A percentile compares a stretch with the other conserved stretches of the same genome.
phyloP scores from a whole-genome alignment of 2,888 invertebrate species.

The Cerastoderma edule region DNA sequence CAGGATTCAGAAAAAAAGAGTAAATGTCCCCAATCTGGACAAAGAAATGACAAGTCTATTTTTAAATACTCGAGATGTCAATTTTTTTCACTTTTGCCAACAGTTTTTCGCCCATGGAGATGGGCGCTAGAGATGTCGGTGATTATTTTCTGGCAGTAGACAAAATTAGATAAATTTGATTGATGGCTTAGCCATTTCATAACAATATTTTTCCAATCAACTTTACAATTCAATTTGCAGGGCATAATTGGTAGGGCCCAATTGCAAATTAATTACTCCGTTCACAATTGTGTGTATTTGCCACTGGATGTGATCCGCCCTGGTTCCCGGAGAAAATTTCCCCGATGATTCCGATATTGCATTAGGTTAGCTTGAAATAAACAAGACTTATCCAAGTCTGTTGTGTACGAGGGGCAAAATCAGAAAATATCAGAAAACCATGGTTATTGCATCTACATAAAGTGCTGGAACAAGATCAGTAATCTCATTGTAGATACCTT shows the following conservation, averaged over 20 bases:
- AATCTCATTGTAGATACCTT: too few species aligned
- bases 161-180: conserved; percentile 59
- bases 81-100: conserved; percentile 36
- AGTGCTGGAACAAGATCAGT: too few species aligned
- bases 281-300: conserved; percentile 36
- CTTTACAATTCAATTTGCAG: conserved; percentile 60
- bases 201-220: conserved; percentile 66
- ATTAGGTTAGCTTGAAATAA: conserved; percentile 18
- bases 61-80: conserved; percentile 48
- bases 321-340: conserved; percentile 24
- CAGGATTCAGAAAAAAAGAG: background rate
- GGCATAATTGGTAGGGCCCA: conserved; percentile 55
- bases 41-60: conserved; percentile 59
- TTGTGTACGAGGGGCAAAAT: too few species aligned
- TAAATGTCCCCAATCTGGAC: conserved; percentile 27
- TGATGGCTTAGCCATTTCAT: conserved; percentile 58
- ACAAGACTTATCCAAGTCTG: conserved; percentile 5
- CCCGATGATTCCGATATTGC: conserved; percentile 27
- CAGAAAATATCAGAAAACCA: too few species aligned
- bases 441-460: background rate
- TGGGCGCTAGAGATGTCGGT: conserved; percentile 11
- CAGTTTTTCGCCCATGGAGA: conserved; percentile 19
- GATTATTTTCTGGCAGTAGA: conserved; percentile 51
- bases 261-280: conserved; percentile 64
- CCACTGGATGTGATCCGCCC: conserved; percentile 26